These are phyloP conservation scores for Chiridota heheva DNA, from an alignment of 35 echinoderm and acorn worm genomes.

Conservation along the genomic window DNA sequence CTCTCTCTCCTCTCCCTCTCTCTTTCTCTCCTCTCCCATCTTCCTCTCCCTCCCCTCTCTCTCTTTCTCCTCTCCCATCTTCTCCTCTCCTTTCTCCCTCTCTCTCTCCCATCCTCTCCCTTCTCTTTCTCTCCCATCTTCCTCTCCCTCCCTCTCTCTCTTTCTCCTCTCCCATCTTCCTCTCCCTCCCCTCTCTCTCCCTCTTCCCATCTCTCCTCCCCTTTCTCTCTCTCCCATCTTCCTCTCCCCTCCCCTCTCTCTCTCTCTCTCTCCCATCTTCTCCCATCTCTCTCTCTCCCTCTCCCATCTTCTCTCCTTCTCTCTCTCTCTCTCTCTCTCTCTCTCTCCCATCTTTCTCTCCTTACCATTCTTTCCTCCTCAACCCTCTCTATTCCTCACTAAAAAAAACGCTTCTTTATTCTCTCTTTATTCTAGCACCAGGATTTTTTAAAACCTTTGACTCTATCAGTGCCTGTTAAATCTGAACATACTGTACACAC, in stretches of 20 bases:
- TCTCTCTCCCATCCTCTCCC: neutral
- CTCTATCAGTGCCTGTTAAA: no score
- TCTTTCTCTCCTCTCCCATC: neutral
- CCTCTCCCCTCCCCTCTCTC: neutral
- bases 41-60: neutral
- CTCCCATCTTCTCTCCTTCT: neutral
- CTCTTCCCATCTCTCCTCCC: neutral
- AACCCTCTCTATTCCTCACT: no score
- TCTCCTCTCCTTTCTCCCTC: neutral
- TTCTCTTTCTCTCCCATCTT: neutral
- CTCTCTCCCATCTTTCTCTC: neutral
- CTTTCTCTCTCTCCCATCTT: neutral
- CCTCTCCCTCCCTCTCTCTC: neutral
- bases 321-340: neutral
- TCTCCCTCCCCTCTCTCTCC: neutral
- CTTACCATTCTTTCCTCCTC: no score
- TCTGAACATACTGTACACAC: no score
- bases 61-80: neutral
- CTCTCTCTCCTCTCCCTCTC: neutral
- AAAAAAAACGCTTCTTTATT: no score
- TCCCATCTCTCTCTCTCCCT: neutral
- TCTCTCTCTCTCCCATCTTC: slow-evolving; percentile 7
- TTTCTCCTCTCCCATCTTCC: neutral
- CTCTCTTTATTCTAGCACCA: no score
- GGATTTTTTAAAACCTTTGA: no score